These are phyloP conservation scores for Rhimphoctona megacephalus DNA, from an alignment of 2,888 invertebrate species.

Conservation along the genomic window DNA sequence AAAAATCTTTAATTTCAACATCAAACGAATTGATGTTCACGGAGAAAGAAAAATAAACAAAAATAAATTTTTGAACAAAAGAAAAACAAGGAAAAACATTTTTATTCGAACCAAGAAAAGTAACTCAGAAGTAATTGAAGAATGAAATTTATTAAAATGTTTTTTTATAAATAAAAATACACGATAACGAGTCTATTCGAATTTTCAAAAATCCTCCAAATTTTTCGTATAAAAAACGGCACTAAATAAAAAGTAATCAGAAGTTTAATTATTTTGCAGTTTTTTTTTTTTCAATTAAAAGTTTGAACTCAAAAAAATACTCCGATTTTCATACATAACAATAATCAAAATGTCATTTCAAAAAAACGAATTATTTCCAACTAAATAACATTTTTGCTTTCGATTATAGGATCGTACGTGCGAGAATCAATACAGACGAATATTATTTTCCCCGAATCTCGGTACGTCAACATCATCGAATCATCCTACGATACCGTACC, in stretches of 20 bases:
- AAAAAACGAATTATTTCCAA: not conserved
- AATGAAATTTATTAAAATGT: not conserved
- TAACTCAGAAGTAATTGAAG: not conserved
- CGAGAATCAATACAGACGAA: constrained; percentile 78
- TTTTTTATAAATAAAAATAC: not conserved
- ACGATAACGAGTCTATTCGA: not conserved
- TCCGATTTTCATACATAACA: too few relatives aligned
- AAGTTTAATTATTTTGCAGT: too few relatives aligned
- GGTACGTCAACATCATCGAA: constrained; percentile 72
- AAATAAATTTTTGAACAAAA: not conserved
- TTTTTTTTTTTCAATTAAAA: too few relatives aligned
- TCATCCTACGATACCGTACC: constrained; percentile 76
- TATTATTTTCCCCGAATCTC: constrained; percentile 76
- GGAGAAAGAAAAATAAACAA: too few relatives aligned
- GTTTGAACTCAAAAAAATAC: not conserved
- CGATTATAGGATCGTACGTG: constrained; percentile 77
- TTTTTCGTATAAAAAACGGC: too few relatives aligned
- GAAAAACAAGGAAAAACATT: not conserved
- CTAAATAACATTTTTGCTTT: not conserved
- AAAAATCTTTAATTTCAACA: not conserved
- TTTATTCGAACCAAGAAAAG: not conserved
- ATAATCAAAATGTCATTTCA: not conserved
- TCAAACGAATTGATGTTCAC: not conserved
- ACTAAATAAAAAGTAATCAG: too few relatives aligned
- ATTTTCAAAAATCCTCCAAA: not conserved